These are phyloP conservation scores for Protosalanx chinensis DNA, from an alignment of 2,797 vertebrate species.

Conservation along the genomic window DNA sequence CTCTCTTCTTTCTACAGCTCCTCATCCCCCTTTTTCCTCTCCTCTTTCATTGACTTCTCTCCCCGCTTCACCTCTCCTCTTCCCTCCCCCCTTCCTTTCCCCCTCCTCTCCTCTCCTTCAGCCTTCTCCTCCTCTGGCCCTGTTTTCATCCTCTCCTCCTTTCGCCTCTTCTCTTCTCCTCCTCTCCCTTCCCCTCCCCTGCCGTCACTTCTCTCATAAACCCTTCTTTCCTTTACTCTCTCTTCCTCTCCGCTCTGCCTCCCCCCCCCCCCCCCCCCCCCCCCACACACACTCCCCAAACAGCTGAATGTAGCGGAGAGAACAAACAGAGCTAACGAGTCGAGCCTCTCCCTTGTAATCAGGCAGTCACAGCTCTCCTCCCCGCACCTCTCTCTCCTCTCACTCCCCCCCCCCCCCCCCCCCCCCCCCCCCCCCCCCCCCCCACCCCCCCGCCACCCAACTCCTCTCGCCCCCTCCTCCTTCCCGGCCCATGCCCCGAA, in stretches of 20 bases:
- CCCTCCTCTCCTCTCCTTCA: background rate
- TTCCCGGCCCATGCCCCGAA: no score
- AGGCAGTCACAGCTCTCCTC: background rate
- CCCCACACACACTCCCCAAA: background rate
- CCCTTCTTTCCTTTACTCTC: slow-evolving; percentile 5
- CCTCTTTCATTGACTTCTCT: no score
- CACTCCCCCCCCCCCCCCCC: background rate
- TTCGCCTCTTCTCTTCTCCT: background rate
- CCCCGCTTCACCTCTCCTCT: background rate
- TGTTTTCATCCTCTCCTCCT: background rate
- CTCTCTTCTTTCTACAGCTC: background rate
- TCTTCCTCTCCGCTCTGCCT: slow-evolving; percentile 15
- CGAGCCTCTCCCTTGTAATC: background rate
- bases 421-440: background rate
- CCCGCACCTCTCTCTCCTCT: no score
- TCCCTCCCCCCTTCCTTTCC: background rate
- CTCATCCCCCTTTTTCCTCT: background rate
- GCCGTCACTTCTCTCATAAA: background rate
- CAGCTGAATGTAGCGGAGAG: no score
- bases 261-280: background rate
- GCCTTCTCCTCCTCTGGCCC: background rate
- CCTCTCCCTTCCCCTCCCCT: slow-evolving; percentile 11
- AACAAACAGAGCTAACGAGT: background rate
- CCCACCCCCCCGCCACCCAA: slow-evolving; percentile 1
- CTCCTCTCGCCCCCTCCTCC: slow-evolving; percentile 36